Base-by-base conservation (phyloP, 2,888 invertebrate species). In the Apamea sordens region DNA sequence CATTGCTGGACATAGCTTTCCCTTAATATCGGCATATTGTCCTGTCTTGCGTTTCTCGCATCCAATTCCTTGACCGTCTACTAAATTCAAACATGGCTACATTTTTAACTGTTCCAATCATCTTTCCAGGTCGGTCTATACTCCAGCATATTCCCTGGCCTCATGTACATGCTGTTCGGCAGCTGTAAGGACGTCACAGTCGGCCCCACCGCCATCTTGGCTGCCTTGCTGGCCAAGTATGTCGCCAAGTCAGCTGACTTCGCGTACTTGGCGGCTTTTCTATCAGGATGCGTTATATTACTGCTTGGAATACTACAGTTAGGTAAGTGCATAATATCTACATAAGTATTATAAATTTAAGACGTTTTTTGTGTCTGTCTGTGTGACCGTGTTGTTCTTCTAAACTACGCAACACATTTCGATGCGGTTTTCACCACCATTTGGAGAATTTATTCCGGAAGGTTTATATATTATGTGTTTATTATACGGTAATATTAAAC, bases 71-170 rank as follows among this genome's bases (percentile, higher is more conserved):
- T 28, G 13, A 13, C n/a, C n/a, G 64, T 7, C 15, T 41, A 15
- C 24, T 8, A 0, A 36, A 28, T 41, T 28, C 18, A 13, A 63
- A n/a, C n/a, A 71, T n/a, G 6, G 8, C 24, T 50, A 10, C 2
- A 32, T 21, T 15, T 56, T n/a, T 56, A 24, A 24, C 5, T 32
- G 0, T 47, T 53, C 18, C 5, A 28, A 21, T 63, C 0, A 15
- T 44, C 41, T 41, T 91, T 91, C 21, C 93, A 96, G 98, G 98
- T 99, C 93, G 99, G 99, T 0, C 96, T 99, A 0, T 99, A 99
- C 95, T 99, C 99, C 0, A 98, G 99, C 36, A 99, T 99, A 94
- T 98, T 99, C 97, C 99, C 99, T 0, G 98, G 99, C 86, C 98
- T 99, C 92, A 97, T 99, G 24, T 99, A 99, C 94, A 98, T 98